Evolutionary conservation across 2,888 invertebrate genomes (phyloP).

Genomic region (Reticulitermes lucifugus): DNA sequence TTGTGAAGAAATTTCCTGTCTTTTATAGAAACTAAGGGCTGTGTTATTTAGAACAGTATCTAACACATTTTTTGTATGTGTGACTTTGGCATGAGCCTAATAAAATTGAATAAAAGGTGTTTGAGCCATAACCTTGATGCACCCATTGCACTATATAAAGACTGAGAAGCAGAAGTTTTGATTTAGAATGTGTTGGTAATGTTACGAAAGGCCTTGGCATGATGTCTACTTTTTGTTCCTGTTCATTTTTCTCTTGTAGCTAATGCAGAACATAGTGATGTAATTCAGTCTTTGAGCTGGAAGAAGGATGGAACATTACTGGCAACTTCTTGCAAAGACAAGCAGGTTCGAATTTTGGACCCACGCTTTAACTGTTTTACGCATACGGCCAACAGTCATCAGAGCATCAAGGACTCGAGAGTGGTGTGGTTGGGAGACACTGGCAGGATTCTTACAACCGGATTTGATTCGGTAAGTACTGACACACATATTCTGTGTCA

Average conservation of each 20-base stretch:
- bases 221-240: not conserved
- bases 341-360: conserved; percentile 87
- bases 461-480: conserved; percentile 78
- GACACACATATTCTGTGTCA: conserved; percentile 17
- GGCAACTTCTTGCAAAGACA: conserved; percentile 93
- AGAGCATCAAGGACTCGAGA: conserved; percentile 91
- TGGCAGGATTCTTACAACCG: conserved; percentile 85
- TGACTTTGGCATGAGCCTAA: too few species aligned
- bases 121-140: too few species aligned
- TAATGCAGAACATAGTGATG: conserved; percentile 81
- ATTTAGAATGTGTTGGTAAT: too few species aligned
- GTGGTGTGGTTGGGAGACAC: conserved; percentile 91
- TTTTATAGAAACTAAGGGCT: too few species aligned
- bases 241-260: conserved; percentile 61
- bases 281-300: conserved; percentile 92
- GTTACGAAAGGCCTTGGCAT: too few species aligned
- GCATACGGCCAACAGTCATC: conserved; percentile 76
- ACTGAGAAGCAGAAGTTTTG: too few species aligned
- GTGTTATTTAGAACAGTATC: too few species aligned
- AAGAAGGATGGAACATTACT: conserved; percentile 85
- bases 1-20: too few species aligned
- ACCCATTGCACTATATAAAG: too few species aligned
- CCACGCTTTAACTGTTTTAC: conserved; percentile 74
- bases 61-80: too few species aligned
- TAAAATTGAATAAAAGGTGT: too few species aligned